These are phyloP conservation scores for Spicauda simplicius DNA, from an alignment of 2,888 invertebrate species.

Conservation along the genomic window DNA sequence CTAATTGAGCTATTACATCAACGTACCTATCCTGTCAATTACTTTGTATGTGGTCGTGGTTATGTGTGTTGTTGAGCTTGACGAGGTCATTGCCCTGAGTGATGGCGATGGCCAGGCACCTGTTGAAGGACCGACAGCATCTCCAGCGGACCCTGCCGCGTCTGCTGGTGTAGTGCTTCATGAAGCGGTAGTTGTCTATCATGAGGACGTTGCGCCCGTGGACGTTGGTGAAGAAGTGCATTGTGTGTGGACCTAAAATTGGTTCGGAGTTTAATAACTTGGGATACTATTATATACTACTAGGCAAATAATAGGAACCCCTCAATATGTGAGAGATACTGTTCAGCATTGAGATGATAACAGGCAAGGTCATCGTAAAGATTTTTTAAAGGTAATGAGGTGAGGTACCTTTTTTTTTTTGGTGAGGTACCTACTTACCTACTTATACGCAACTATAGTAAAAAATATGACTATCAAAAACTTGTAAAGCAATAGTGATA, in stretches of 20 bases:
- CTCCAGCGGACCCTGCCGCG: constrained; percentile 66
- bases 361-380: no score
- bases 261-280: constrained; percentile 27
- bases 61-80: constrained; percentile 36
- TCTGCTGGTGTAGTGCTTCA: constrained; percentile 64
- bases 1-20: no score
- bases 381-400: no score
- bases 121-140: constrained; percentile 62
- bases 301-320: no score
- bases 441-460: no score
- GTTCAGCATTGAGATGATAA: no score
- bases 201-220: constrained; percentile 60
- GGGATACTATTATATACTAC: background rate
- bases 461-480: no score
- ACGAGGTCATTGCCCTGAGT: constrained; percentile 60
- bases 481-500: no score
- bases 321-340: no score
- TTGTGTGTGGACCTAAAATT: constrained; percentile 26
- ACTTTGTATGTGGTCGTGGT: constrained; percentile 18
- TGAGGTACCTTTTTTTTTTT: no score
- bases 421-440: no score
- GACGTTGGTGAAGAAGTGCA: constrained; percentile 34
- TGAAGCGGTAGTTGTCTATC: constrained; percentile 62
- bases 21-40: no score
- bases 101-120: constrained; percentile 70